phyloP scores from a whole-genome alignment of 2,113 vertebrate genomes.

The Vulpes lagopus region DNA sequence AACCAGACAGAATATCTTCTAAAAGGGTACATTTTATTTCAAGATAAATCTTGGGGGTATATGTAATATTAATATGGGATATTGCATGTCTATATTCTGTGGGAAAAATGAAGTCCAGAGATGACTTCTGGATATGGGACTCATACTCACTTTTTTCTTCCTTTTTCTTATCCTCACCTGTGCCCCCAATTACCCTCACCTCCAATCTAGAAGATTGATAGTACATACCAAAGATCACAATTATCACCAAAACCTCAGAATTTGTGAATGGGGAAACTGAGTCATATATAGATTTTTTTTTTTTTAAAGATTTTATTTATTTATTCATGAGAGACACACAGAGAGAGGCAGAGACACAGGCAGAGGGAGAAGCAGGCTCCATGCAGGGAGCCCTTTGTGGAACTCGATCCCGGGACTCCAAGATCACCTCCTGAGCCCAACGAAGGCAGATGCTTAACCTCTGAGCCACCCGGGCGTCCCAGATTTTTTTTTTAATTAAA shows the following conservation, averaged over 20 bases:
- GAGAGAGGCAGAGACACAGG: too few relatives aligned
- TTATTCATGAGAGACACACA: too few relatives aligned
- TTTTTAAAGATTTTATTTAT: too few relatives aligned
- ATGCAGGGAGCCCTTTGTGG: too few relatives aligned
- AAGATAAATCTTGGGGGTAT: neutral
- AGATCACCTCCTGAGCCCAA: too few relatives aligned
- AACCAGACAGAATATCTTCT: neutral
- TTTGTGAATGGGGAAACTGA: neutral
- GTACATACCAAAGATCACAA: neutral
- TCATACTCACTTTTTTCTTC: neutral
- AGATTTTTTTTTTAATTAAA: neutral
- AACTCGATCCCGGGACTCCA: too few relatives aligned
- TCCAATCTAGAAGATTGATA: neutral
- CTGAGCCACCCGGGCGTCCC: too few relatives aligned
- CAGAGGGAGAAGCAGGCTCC: too few relatives aligned
- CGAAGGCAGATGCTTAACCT: too few relatives aligned
- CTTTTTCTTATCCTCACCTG: neutral
- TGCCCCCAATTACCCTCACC: neutral
- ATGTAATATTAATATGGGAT: conserved; percentile 20
- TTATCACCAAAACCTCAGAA: neutral
- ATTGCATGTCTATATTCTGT: neutral
- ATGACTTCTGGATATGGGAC: neutral
- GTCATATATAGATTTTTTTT: neutral
- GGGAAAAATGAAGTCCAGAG: conserved; percentile 21
- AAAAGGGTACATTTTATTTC: neutral